A percentile compares a stretch with the other conserved stretches of the same genome.
Conservation (phyloP, 1,140 invertebrate genomes). For the Bombus superbus region DNA sequence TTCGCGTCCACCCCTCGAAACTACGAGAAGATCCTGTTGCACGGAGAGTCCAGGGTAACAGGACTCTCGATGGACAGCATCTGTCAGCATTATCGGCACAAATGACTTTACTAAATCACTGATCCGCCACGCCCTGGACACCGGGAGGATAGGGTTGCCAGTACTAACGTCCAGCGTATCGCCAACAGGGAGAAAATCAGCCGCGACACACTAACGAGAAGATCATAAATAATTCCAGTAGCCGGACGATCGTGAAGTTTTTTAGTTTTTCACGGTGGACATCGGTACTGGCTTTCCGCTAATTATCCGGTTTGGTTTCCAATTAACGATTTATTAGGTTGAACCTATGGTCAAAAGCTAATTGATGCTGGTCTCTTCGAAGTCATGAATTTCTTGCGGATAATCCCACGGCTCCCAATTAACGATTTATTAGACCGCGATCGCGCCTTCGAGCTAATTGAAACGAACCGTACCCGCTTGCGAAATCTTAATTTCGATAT, state of each 20-base stretch:
- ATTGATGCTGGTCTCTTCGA: slow-evolving; percentile 42
- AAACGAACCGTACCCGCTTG: background rate
- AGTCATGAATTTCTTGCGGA: slow-evolving; percentile 45
- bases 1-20: slow-evolving; percentile 13
- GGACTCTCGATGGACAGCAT: slow-evolving; percentile 74
- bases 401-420: slow-evolving; percentile 49
- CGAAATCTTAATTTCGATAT: background rate
- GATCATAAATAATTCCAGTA: slow-evolving; percentile 75
- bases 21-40: slow-evolving; percentile 52
- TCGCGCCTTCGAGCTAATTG: slow-evolving; percentile 44
- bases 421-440: slow-evolving; percentile 52
- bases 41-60: slow-evolving; percentile 56
- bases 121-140: slow-evolving; percentile 80
- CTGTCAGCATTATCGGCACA: slow-evolving; percentile 81
- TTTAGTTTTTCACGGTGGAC: slow-evolving; percentile 26
- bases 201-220: slow-evolving; percentile 71
- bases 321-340: slow-evolving; percentile 68
- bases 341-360: slow-evolving; percentile 49
- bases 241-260: slow-evolving; percentile 41
- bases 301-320: slow-evolving; percentile 63
- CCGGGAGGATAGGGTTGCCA: slow-evolving; percentile 77
- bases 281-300: slow-evolving; percentile 49
- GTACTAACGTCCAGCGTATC: slow-evolving; percentile 73
- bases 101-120: slow-evolving; percentile 81
- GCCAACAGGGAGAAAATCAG: slow-evolving; percentile 43